Evolutionary conservation across 2,888 invertebrate species (phyloP), one percentile per base, ranked within the genome.

Genomic region (Chydorus sphaericus): DNA sequence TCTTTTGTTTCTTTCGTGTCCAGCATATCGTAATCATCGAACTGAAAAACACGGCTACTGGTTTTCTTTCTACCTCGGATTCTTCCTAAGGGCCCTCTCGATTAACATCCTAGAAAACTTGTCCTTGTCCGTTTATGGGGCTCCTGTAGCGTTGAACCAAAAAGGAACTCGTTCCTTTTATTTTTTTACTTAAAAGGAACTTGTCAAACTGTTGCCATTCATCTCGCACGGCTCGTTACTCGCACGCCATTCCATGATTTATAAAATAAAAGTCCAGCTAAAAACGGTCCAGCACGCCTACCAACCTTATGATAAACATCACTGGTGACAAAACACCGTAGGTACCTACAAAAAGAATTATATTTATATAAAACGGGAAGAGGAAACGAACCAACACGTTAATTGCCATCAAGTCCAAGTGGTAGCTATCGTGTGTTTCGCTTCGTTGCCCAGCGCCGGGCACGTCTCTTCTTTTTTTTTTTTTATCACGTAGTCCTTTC

Each of bases 181-280:
- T n/a, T n/a, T n/a, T n/a, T n/a, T n/a, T n/a, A n/a, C n/a, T n/a
- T n/a, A n/a, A n/a, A n/a, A n/a, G n/a, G n/a, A n/a, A n/a, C n/a
- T 23, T 23, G 44, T 44, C 28, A 44, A 44, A 23, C 28, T 23
- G 44, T 44, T 44, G 44, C 44, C 44, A 44, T 44, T 44, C 44
- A 44, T 44, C 44, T 44, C 44, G 44, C 44, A 44, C 44, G 44
- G 44, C 44, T 44, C 44, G 44, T 44, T 44, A 28, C 44, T n/a
- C 26, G 44, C 44, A 44, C 44, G 44, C 44, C 44, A 44, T 44
- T 28, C 20, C n/a, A n/a, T n/a, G n/a, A n/a, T n/a, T n/a, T n/a
- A n/a, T n/a, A n/a, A n/a, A n/a, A n/a, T n/a, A n/a, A n/a, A 44
- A 44, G 14, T 36, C 16, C 39, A 39, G 39, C 16, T 39, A 23